Evolutionary conservation across 2,888 invertebrate species (phyloP).

Genomic region (Icerya purchasi): DNA sequence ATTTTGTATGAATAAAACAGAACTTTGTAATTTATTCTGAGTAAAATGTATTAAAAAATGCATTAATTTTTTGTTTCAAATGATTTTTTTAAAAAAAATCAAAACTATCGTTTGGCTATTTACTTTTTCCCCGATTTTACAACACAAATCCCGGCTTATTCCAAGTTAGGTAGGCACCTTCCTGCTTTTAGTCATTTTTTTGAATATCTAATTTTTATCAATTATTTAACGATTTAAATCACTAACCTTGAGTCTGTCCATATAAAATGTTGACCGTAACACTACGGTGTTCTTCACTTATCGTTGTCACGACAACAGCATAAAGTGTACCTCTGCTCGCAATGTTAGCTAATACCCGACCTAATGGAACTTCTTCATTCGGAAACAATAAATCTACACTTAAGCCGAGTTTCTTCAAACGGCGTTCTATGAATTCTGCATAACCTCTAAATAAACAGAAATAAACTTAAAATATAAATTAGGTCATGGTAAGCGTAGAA

Average conservation of each 20-base stretch:
- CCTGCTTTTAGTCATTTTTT: background rate
- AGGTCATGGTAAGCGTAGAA: too few species aligned
- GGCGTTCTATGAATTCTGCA: constrained; percentile 66
- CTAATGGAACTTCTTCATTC: constrained; percentile 67
- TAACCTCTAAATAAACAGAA: constrained; percentile 48
- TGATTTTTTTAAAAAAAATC: too few species aligned
- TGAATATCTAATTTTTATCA: background rate
- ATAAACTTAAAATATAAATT: too few species aligned
- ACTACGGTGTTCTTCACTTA: constrained; percentile 67
- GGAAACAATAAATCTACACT: constrained; percentile 76
- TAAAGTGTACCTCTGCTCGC: constrained; percentile 72
- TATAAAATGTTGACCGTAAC: constrained; percentile 76
- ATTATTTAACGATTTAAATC: background rate
- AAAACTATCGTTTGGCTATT: too few species aligned
- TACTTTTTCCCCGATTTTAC: too few species aligned
- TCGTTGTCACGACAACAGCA: constrained; percentile 64
- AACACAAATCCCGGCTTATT: too few species aligned
- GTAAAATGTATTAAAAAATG: too few species aligned
- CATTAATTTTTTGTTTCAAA: too few species aligned
- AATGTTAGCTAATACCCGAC: constrained; percentile 61
- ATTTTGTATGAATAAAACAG: too few species aligned
- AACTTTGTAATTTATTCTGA: too few species aligned
- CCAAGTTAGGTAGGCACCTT: too few species aligned
- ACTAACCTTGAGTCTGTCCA: constrained; percentile 65
- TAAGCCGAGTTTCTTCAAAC: constrained; percentile 52